Evolutionary conservation across 2,113 vertebrate genomes (phyloP).

Genomic region (Protobothrops mucrosquamatus): DNA sequence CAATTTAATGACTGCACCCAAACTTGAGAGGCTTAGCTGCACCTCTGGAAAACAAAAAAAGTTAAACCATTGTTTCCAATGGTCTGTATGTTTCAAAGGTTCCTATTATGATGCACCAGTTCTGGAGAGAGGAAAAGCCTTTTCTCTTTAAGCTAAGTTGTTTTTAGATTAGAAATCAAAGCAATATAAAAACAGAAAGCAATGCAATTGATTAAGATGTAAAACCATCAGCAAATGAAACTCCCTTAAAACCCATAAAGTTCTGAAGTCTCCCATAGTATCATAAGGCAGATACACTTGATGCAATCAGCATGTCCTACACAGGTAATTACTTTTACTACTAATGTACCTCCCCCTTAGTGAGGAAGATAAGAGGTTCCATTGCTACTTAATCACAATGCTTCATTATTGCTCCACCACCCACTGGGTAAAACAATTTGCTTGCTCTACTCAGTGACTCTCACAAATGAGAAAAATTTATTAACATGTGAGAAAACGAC

Average conservation of each 20-base stretch:
- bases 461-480: slow-evolving; percentile 79
- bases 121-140: slow-evolving; percentile 37
- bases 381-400: slow-evolving; percentile 87
- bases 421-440: slow-evolving; percentile 82
- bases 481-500: slow-evolving; percentile 63
- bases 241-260: slow-evolving; percentile 61
- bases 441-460: slow-evolving; percentile 69
- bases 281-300: slow-evolving; percentile 73
- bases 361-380: slow-evolving; percentile 77
- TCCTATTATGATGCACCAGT: slow-evolving; percentile 29
- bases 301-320: slow-evolving; percentile 77
- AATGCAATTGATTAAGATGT: slow-evolving; percentile 58
- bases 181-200: slow-evolving; percentile 44
- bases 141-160: slow-evolving; percentile 40
- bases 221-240: slow-evolving; percentile 67
- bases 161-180: slow-evolving; percentile 51
- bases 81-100: slow-evolving; percentile 30
- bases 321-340: slow-evolving; percentile 92
- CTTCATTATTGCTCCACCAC: slow-evolving; percentile 81
- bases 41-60: not conserved
- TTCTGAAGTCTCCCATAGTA: slow-evolving; percentile 56
- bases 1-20: not conserved
- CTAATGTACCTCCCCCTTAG: slow-evolving; percentile 86
- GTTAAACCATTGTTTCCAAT: not conserved
- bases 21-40: fast-evolving